These are phyloP conservation scores for Illadopsis cleaveri DNA, from an alignment of 2,113 vertebrate species.

Conservation along the genomic window DNA sequence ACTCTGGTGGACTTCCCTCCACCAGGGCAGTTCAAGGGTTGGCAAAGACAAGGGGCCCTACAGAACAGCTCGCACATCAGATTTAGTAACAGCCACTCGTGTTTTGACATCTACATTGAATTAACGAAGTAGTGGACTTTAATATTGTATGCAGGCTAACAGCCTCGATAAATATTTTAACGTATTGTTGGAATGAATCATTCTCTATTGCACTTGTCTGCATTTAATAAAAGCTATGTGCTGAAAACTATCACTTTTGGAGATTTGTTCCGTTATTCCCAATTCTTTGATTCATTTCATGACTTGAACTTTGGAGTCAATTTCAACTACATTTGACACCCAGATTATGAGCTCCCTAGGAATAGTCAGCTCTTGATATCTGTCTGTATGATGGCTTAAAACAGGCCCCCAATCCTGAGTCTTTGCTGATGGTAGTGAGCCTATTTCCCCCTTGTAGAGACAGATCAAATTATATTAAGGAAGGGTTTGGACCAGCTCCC, in stretches of 20 bases:
- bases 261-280: not conserved
- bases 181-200: not conserved
- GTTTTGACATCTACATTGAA: not conserved
- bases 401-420: fast-evolving
- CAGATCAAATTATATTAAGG: not conserved
- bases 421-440: not conserved
- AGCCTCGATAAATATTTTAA: not conserved
- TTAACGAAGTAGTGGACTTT: not conserved
- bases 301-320: not conserved
- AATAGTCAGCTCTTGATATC: not conserved
- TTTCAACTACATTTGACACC: not conserved
- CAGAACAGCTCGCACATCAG: not conserved
- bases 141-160: not conserved
- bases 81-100: not conserved
- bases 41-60: not conserved
- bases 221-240: not conserved
- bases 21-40: not conserved
- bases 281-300: not conserved
- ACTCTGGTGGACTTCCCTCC: not conserved
- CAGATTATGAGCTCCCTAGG: not conserved
- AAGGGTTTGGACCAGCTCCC: not conserved
- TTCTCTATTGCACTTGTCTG: not conserved
- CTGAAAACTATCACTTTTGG: not conserved
- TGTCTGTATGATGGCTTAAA: not conserved
- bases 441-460: not conserved